Conservation (phyloP, 2,113 vertebrate species). For the Melanocharis versteri region DNA sequence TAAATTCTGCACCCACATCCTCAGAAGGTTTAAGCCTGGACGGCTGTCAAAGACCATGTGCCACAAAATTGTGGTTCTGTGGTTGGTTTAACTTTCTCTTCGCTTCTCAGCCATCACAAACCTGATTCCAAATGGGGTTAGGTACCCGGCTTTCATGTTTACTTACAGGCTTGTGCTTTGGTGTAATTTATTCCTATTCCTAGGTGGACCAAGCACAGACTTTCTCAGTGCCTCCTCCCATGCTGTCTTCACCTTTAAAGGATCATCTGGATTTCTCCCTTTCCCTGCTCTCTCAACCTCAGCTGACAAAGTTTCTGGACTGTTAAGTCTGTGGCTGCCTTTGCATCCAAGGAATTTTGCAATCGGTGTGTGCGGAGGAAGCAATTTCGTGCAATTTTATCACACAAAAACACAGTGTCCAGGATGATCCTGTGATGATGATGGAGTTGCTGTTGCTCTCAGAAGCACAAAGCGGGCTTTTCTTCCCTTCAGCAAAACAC, state of each 20-base stretch:
- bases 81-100: background rate
- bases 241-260: background rate
- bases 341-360: background rate
- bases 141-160: background rate
- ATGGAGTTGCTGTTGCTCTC: background rate
- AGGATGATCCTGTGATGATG: background rate
- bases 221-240: background rate
- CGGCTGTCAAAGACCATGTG: background rate
- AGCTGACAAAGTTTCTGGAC: background rate
- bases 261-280: background rate
- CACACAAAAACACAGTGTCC: background rate
- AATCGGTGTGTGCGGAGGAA: background rate
- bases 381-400: background rate
- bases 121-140: background rate
- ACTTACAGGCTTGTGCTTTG: background rate
- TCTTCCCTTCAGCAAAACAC: accelerated
- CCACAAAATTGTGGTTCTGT: background rate
- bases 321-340: background rate
- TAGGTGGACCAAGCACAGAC: background rate
- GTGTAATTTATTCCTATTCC: background rate
- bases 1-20: background rate
- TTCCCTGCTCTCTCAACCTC: background rate
- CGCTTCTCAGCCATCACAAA: background rate
- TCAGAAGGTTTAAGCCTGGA: background rate
- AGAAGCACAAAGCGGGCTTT: background rate